Percentiles rank a stretch among this genome's conserved stretches.
These are phyloP conservation scores for Pedicia rivosa DNA, from an alignment of 2,888 invertebrate species.

Conservation along the genomic window DNA sequence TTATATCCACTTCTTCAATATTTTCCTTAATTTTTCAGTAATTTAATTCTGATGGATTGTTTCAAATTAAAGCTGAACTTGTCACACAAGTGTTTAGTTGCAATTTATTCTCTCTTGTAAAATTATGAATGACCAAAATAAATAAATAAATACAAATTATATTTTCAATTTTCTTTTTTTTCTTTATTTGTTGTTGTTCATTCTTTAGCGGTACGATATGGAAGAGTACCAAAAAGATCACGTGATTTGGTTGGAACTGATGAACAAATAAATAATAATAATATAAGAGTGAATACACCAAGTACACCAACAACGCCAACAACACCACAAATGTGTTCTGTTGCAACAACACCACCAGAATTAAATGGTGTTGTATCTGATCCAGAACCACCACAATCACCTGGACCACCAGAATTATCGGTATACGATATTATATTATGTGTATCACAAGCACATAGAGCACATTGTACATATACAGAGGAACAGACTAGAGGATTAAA, in stretches of 20 bases:
- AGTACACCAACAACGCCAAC: conserved; percentile 34
- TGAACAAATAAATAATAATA: conserved; percentile 12
- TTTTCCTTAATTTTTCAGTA: too few relatives aligned
- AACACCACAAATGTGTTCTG: conserved; percentile 33
- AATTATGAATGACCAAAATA: too few relatives aligned
- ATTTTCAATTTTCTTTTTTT: too few relatives aligned
- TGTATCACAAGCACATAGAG: conserved; percentile 71
- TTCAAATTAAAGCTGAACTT: too few relatives aligned
- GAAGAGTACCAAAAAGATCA: conserved; percentile 86
- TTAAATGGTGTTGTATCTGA: conserved; percentile 12
- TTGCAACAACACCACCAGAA: conserved; percentile 28
- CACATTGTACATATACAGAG: conserved; percentile 77
- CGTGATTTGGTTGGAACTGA: conserved; percentile 49
- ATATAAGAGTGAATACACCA: conserved; percentile 29
- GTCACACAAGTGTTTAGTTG: too few relatives aligned
- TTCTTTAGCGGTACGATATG: conserved; percentile 80
- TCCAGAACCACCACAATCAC: conserved; percentile 22
- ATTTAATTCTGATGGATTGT: too few relatives aligned
- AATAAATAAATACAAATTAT: too few relatives aligned
- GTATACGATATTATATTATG: conserved; percentile 66
- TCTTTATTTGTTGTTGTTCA: too few relatives aligned
- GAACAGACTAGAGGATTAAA: conserved; percentile 58
- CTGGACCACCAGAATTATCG: conserved; percentile 39
- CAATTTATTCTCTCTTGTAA: too few relatives aligned
- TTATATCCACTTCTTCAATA: too few relatives aligned